Evolutionary conservation across 2,113 vertebrate genomes (phyloP).

Genomic region (Arothron firmamentum): DNA sequence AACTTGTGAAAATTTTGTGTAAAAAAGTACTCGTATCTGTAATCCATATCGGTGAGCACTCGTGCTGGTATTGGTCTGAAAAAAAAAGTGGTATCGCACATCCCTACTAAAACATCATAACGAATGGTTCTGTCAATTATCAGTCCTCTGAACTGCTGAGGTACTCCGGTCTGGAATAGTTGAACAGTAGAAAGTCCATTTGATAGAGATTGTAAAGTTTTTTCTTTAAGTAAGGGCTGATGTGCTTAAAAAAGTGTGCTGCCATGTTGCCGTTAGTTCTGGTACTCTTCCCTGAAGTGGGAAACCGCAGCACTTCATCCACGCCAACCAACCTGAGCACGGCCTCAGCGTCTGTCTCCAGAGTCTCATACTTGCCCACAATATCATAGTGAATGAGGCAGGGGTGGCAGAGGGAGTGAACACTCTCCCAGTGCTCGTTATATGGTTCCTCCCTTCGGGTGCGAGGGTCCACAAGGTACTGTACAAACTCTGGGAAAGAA

Average conservation of each 20-base stretch:
- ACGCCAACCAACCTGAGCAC: slow-evolving; percentile 81
- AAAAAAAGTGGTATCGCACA: too few relatives aligned
- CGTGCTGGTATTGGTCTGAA: too few relatives aligned
- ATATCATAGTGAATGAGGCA: slow-evolving; percentile 90
- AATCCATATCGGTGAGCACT: too few relatives aligned
- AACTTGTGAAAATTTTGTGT: too few relatives aligned
- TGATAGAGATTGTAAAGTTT: slow-evolving; percentile 91
- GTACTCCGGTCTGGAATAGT: slow-evolving; percentile 89
- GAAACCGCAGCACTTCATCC: slow-evolving; percentile 74
- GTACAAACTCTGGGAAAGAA: slow-evolving; percentile 87
- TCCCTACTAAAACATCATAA: too few relatives aligned
- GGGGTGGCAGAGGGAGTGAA: slow-evolving; percentile 91
- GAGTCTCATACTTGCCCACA: slow-evolving; percentile 92
- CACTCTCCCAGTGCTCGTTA: slow-evolving; percentile 95
- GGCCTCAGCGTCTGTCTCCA: slow-evolving; percentile 83
- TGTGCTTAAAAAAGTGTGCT: slow-evolving; percentile 81
- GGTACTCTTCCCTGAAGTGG: slow-evolving; percentile 75
- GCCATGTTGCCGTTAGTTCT: slow-evolving; percentile 79
- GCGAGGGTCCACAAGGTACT: slow-evolving; percentile 88
- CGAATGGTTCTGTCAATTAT: too few relatives aligned
- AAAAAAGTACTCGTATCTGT: too few relatives aligned
- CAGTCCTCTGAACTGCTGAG: slow-evolving; percentile 39
- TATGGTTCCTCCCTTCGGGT: slow-evolving; percentile 86
- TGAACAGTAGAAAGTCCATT: slow-evolving; percentile 95
- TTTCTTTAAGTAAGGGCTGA: slow-evolving; percentile 89